A percentile compares a stretch with the other conserved stretches of the same genome.
Conservation (phyloP, 2,888 invertebrate species). For the Sarcophaga caerulescens region DNA sequence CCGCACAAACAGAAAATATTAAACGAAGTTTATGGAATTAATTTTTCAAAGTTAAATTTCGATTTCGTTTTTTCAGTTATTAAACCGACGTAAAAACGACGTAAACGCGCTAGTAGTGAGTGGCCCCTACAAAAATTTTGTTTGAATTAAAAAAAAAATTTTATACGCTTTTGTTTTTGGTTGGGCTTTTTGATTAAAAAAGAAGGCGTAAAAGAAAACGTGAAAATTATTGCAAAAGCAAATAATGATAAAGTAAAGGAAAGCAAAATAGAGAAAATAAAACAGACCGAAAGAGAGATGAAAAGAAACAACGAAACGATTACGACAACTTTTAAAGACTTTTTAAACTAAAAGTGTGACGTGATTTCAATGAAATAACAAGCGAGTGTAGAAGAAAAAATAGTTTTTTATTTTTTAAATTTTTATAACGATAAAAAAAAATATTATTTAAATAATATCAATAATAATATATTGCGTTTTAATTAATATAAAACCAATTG, state of each 20-base stretch:
- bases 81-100: conserved; percentile 48
- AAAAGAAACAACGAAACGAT: conserved; percentile 57
- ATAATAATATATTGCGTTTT: conserved; percentile 57
- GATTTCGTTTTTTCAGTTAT: conserved; percentile 60
- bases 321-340: conserved; percentile 59
- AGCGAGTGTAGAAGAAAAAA: conserved; percentile 22
- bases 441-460: no score
- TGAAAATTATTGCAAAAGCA: conserved; percentile 41
- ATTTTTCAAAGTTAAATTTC: conserved; percentile 59
- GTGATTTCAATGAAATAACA: conserved; percentile 56
- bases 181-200: conserved; percentile 23
- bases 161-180: background rate
- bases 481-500: conserved; percentile 4
- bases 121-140: conserved; percentile 28
- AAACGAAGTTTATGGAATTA: conserved; percentile 67
- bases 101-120: conserved; percentile 50
- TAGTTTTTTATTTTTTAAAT: background rate
- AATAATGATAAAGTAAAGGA: conserved; percentile 40
- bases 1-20: conserved; percentile 46
- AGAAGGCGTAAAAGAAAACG: conserved; percentile 19
- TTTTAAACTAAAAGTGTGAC: conserved; percentile 57
- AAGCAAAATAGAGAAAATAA: conserved; percentile 31
- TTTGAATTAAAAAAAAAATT: conserved; percentile 1
- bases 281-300: background rate
- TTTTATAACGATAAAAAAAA: background rate